Percentiles rank a stretch among this genome's conserved stretches.
Evolutionary conservation across 2,797 vertebrate genomes (phyloP).

Genomic region (Astyanax mexicanus): DNA sequence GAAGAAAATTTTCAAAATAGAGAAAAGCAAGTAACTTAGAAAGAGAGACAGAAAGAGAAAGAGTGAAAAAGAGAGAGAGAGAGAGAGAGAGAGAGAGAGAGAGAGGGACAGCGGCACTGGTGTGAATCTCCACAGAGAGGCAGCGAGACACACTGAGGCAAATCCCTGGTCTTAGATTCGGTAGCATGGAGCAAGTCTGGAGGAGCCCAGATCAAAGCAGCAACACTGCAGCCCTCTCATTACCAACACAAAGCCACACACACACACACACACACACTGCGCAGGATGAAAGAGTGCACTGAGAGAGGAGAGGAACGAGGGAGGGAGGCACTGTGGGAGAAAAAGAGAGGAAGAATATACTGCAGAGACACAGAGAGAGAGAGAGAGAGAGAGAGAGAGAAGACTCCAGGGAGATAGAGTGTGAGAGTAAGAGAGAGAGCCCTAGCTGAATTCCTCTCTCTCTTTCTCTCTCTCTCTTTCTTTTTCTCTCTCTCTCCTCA

Average conservation of each 20-base stretch:
- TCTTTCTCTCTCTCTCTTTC: slow-evolving; percentile 13
- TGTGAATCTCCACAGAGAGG: slow-evolving; percentile 20
- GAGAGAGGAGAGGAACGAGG: slow-evolving; percentile 28
- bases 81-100: neutral
- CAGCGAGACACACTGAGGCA: slow-evolving; percentile 29
- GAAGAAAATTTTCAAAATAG: neutral
- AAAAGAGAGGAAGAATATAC: slow-evolving; percentile 30
- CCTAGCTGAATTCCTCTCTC: neutral
- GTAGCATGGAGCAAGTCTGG: slow-evolving; percentile 20
- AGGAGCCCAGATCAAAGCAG: slow-evolving; percentile 53
- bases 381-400: neutral
- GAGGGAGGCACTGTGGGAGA: slow-evolving; percentile 32
- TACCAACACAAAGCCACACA: slow-evolving; percentile 49
- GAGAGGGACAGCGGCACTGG: neutral
- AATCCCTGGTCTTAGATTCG: slow-evolving; percentile 39
- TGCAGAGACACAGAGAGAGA: slow-evolving; percentile 26
- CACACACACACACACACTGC: neutral
- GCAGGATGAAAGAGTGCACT: slow-evolving; percentile 43
- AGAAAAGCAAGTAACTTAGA: too few species aligned
- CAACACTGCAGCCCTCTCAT: slow-evolving; percentile 44
- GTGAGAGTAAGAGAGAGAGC: neutral
- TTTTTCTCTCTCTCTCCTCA: slow-evolving; percentile 1
- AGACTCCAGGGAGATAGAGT: neutral
- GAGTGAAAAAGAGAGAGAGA: slow-evolving; percentile 1
- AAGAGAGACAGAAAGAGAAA: neutral